Conservation (phyloP, 2,797 vertebrate genomes). For the Anniella stebbinsi region DNA sequence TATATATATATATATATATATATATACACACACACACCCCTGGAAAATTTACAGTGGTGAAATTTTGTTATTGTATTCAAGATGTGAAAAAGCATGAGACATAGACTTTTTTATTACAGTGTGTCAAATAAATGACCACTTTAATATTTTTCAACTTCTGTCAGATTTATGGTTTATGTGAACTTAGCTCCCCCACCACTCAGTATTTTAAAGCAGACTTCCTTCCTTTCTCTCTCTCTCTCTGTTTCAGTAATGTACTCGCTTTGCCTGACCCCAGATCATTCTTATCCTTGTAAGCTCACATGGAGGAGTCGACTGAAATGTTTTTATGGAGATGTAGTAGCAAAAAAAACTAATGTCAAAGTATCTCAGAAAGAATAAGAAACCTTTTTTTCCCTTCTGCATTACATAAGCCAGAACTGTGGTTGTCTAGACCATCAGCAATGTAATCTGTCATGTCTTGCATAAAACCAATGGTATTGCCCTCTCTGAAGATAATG, state of each 20-base stretch:
- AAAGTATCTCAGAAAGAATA: slow-evolving; percentile 48
- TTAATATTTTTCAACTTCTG: not conserved
- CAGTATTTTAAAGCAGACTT: slow-evolving; percentile 30
- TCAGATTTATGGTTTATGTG: slow-evolving; percentile 2
- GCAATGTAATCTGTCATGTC: slow-evolving; percentile 10
- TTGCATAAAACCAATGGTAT: not conserved
- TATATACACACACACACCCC: not conserved
- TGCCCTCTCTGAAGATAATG: slow-evolving; percentile 1
- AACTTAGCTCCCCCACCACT: slow-evolving; percentile 37
- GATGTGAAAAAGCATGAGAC: not conserved
- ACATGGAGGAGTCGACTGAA: slow-evolving; percentile 10
- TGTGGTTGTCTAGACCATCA: slow-evolving; percentile 9
- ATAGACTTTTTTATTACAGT: not conserved
- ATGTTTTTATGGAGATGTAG: slow-evolving; percentile 55
- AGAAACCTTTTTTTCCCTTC: slow-evolving; percentile 33
- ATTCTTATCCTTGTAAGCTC: slow-evolving; percentile 38
- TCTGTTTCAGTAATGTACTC: slow-evolving; percentile 17
- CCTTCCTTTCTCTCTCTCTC: slow-evolving; percentile 33
- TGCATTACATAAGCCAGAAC: slow-evolving; percentile 17
- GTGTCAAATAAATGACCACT: not conserved
- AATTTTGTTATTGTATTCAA: not conserved
- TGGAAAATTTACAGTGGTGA: not conserved
- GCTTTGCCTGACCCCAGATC: slow-evolving; percentile 33
- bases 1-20: no score
- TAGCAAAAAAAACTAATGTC: slow-evolving; percentile 34